Base-by-base conservation (phyloP, 1,140 invertebrate species). In the Paralvinella palmiformis region DNA sequence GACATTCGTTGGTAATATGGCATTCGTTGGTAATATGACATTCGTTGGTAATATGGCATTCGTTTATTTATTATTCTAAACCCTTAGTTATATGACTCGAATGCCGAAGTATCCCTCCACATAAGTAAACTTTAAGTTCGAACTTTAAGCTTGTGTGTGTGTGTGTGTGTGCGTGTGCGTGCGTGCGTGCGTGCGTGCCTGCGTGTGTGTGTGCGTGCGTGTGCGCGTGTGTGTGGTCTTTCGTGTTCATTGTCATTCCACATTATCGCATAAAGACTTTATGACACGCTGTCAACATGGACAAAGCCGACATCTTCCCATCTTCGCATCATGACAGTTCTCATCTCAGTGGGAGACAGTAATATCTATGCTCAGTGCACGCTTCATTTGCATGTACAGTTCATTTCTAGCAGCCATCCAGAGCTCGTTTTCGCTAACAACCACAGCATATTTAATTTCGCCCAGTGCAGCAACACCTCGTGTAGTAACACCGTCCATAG, bases 101-200 rank as follows among this genome's bases (percentile, higher is more conserved):
- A 17, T 24, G 20, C 20, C n/a, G 27, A 48, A 7, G 45, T 6
- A 48, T 48, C 6, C 45, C n/a, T 6, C n/a, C 45, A 48, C 17
- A 22, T n/a, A 22, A 22, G 5, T 17, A 7, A 3, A 22, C 20
- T 15, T 4, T 6, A 17, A 3, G 15, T 6, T 65, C 2, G 5
- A 7, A 60, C 17, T 66, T 24, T 63, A 50, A 7, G 35, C 33
- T n/a, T 31, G 24, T 22, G 22, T 56, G 55, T 68, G 44, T 68
- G 44, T 63, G 35, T 66, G 29, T 68, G 52, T 66, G 45, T 66
- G 44, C 62, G 41, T 68, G 32, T 68, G 45, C 59, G 41, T 56
- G 58, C 41, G 45, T 63, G 62, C 50, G 45, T 63, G 29, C 41
- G 44, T 58, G 50, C 61, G 35, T 63, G 44, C 37, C 6, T 48